Conservation (phyloP, 2,113 vertebrate species). For the Illadopsis cleaveri region DNA sequence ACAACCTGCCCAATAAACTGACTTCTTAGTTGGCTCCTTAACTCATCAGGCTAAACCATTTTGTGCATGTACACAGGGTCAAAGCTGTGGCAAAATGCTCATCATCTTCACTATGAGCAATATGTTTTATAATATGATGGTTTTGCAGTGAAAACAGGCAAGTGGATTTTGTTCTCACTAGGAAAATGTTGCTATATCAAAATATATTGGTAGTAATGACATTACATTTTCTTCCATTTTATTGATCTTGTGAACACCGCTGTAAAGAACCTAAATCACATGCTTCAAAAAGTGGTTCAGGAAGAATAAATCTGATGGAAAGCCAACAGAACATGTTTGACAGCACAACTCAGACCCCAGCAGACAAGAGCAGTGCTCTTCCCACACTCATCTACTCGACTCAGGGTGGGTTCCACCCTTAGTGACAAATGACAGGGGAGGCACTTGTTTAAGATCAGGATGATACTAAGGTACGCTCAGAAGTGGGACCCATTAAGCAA, state of each 20-base stretch:
- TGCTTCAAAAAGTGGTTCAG: not conserved
- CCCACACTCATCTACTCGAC: fast-evolving
- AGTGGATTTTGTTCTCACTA: not conserved
- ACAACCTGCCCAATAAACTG: not conserved
- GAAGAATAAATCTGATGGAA: not conserved
- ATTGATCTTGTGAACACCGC: not conserved
- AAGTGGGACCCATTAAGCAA: not conserved
- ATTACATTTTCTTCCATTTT: not conserved
- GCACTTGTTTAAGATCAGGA: not conserved
- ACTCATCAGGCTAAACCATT: not conserved
- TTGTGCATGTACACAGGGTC: not conserved
- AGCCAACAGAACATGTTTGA: not conserved
- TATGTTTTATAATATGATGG: not conserved
- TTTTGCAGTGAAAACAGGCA: not conserved
- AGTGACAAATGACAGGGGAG: not conserved
- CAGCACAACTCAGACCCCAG: not conserved
- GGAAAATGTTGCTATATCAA: not conserved
- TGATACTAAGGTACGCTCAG: not conserved
- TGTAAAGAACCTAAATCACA: not conserved
- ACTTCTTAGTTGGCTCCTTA: not conserved
- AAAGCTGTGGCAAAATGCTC: not conserved
- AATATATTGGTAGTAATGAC: not conserved
- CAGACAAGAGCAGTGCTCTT: not conserved
- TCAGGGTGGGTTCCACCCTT: not conserved
- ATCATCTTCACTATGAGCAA: not conserved